These are phyloP conservation scores for Oncorhynchus masou DNA, from an alignment of 2,113 vertebrate genomes.

Conservation along the genomic window DNA sequence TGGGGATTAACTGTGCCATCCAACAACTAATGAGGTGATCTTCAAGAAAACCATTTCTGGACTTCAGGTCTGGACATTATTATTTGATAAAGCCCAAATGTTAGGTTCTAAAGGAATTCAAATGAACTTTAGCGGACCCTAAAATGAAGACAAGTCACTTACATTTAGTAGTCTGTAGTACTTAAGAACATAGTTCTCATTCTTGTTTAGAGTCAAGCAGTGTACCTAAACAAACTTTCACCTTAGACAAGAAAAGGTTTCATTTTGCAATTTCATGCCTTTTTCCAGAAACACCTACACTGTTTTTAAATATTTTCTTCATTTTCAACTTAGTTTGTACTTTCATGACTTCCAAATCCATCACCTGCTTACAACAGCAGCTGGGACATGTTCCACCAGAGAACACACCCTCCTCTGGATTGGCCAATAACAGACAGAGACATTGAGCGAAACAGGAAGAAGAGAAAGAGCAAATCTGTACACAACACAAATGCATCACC, in stretches of 20 bases:
- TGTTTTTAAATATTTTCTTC: constrained; percentile 6
- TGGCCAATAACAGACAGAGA: too few species aligned
- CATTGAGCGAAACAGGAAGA: background rate
- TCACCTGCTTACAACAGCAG: constrained; percentile 38
- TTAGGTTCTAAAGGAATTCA: background rate
- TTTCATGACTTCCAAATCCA: constrained; percentile 21
- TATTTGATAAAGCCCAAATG: background rate
- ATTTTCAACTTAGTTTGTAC: background rate
- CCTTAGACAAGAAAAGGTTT: constrained; percentile 71
- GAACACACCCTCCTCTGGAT: background rate
- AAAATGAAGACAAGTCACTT: background rate
- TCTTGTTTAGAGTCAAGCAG: background rate
- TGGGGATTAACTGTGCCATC: background rate
- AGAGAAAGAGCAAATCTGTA: background rate
- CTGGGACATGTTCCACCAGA: background rate
- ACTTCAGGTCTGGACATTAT: background rate
- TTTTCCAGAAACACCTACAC: constrained; percentile 38
- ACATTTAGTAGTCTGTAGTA: background rate
- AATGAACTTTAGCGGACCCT: too few species aligned
- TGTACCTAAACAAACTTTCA: constrained; percentile 53
- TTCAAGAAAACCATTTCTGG: background rate
- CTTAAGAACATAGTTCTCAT: background rate
- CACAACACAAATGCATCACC: background rate
- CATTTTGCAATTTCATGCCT: constrained; percentile 68
- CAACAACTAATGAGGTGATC: background rate